Percentiles rank a stretch among this genome's conserved stretches.
phyloP scores from a whole-genome alignment of 2,113 vertebrate species.

The Brachirus orientalis region DNA sequence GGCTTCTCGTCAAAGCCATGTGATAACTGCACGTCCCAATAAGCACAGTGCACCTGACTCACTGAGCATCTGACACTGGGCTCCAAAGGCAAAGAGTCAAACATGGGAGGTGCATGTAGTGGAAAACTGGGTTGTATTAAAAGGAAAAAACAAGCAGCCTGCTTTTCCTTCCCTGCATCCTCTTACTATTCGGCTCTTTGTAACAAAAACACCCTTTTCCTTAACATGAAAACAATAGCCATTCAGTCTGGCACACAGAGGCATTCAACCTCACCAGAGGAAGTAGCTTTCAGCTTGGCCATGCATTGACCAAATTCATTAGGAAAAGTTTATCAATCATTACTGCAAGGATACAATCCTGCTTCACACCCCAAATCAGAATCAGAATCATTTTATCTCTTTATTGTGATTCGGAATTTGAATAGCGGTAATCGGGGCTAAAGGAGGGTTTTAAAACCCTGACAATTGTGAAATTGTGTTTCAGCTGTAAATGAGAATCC shows the following conservation, averaged over 20 bases:
- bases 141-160: constrained; percentile 52
- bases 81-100: neutral
- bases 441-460: no score
- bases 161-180: constrained; percentile 67
- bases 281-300: constrained; percentile 16
- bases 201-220: constrained; percentile 52
- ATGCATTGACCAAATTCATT: neutral
- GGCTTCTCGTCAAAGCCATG: constrained; percentile 26
- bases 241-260: constrained; percentile 30
- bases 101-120: constrained; percentile 1
- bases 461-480: neutral
- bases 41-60: constrained; percentile 44
- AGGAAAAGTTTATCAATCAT: neutral
- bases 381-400: neutral
- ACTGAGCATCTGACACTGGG: neutral
- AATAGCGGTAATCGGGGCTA: no score
- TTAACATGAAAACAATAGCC: constrained; percentile 62
- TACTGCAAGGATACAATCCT: neutral
- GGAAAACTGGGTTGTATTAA: neutral
- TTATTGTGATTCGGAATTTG: no score
- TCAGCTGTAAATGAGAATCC: neutral
- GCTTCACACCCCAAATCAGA: neutral
- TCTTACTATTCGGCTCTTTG: constrained; percentile 43
- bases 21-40: constrained; percentile 51
- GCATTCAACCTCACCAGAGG: constrained; percentile 6